Conservation (phyloP, 2,888 invertebrate genomes). For the Heliconius aoede region DNA sequence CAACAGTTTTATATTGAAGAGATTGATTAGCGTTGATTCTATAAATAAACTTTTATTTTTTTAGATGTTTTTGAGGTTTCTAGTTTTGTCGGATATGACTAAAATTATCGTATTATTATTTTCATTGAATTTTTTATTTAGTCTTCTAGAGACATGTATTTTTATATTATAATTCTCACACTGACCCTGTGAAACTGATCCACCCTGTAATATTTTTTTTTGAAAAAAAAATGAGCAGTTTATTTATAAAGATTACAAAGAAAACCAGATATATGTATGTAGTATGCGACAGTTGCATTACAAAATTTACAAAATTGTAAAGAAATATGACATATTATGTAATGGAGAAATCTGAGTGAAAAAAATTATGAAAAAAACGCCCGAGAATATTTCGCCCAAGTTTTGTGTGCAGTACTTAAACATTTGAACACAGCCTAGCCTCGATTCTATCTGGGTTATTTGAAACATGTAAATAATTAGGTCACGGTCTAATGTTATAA, state of each 20-base stretch:
- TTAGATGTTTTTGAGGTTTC: not conserved
- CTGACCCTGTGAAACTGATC: too few relatives aligned
- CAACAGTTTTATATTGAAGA: slow-evolving; percentile 39
- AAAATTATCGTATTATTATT: not conserved
- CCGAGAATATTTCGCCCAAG: not conserved
- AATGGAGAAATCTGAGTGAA: not conserved
- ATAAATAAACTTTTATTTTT: slow-evolving; percentile 4
- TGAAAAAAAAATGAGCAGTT: too few relatives aligned
- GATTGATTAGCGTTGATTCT: slow-evolving; percentile 36
- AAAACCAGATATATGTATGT: too few relatives aligned
- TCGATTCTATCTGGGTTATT: slow-evolving; percentile 16
- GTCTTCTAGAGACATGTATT: too few relatives aligned
- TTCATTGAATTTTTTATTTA: not conserved
- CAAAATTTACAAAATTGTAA: not conserved
- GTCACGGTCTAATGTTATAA: slow-evolving; percentile 1
- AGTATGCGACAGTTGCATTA: not conserved
- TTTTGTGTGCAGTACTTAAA: not conserved
- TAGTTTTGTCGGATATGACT: not conserved
- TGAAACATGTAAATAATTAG: slow-evolving; percentile 15
- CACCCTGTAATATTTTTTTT: too few relatives aligned
- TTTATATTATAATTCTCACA: too few relatives aligned
- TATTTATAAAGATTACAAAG: too few relatives aligned
- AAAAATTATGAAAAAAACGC: not conserved
- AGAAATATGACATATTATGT: not conserved
- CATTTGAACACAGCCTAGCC: slow-evolving; percentile 7